Conservation (phyloP, 37 sponge, comb jelly and placozoan species). For the Diacarnus erythraeanus region DNA sequence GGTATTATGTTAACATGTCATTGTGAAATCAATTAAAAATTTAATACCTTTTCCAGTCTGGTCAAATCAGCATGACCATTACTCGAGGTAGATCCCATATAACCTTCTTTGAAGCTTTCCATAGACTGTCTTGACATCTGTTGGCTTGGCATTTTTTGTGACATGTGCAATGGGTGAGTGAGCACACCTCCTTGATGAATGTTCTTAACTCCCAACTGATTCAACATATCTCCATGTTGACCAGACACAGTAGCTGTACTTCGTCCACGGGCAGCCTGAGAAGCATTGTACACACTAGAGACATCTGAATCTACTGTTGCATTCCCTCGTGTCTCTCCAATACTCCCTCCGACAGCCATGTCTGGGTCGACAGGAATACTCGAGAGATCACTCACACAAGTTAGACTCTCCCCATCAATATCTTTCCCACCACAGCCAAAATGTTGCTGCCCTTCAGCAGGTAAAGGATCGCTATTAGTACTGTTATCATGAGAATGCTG, state of each 20-base stretch:
- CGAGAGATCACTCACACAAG: slow-evolving; percentile 6
- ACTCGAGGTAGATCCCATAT: neutral
- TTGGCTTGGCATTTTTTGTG: slow-evolving; percentile 17
- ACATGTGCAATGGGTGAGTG: slow-evolving; percentile 27
- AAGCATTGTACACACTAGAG: neutral
- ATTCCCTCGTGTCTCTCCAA: neutral
- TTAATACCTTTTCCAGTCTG: slow-evolving; percentile 14
- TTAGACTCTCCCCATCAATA: neutral
- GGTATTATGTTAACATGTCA: too few relatives aligned
- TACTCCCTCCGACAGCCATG: neutral
- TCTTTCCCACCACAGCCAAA: too few relatives aligned
- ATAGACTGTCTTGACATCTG: neutral
- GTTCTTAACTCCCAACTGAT: neutral
- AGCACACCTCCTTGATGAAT: neutral
- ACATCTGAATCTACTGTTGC: neutral
- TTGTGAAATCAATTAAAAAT: too few relatives aligned
- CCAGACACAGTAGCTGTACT: neutral
- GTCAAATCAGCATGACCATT: slow-evolving; percentile 1
- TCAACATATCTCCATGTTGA: neutral
- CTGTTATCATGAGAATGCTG: too few relatives aligned
- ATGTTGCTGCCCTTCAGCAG: too few relatives aligned
- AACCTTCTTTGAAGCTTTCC: neutral
- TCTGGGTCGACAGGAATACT: neutral
- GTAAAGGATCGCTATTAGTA: too few relatives aligned
- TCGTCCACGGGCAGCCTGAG: neutral